These are phyloP conservation scores for Pelmatolapia mariae DNA, from an alignment of 2,113 vertebrate species.

Conservation along the genomic window DNA sequence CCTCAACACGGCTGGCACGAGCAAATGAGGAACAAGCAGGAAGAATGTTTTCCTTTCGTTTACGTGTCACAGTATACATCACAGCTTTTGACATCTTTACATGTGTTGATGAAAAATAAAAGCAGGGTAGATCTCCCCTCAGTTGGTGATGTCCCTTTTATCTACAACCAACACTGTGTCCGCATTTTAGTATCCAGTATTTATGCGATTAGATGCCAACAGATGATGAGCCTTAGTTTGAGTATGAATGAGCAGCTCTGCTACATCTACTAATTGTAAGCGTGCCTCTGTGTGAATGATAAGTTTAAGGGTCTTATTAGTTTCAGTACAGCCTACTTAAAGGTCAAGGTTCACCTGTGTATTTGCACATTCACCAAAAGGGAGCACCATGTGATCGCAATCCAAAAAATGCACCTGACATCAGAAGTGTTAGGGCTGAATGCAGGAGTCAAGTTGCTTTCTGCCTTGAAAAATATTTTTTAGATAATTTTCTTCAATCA, in stretches of 20 bases:
- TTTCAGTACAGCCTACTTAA: background rate
- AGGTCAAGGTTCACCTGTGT: background rate
- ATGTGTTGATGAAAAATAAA: background rate
- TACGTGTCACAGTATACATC: background rate
- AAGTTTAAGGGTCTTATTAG: background rate
- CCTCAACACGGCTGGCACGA: background rate
- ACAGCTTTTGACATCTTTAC: background rate
- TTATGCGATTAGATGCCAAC: background rate
- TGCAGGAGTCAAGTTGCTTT: background rate
- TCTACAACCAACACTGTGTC: background rate
- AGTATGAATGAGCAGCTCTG: background rate
- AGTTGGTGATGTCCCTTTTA: background rate
- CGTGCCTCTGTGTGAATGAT: background rate
- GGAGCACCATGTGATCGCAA: background rate
- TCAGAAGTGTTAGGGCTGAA: background rate
- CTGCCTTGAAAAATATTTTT: background rate
- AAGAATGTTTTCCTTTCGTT: background rate
- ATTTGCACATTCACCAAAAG: background rate
- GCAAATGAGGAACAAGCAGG: background rate
- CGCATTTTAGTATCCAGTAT: background rate
- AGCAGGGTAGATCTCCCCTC: background rate
- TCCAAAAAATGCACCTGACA: background rate
- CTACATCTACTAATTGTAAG: background rate
- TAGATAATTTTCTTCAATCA: background rate
- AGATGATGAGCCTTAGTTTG: background rate